These are phyloP conservation scores for Myiothlypis chrysogaster DNA, from an alignment of 2,797 vertebrate genomes.

Conservation along the genomic window DNA sequence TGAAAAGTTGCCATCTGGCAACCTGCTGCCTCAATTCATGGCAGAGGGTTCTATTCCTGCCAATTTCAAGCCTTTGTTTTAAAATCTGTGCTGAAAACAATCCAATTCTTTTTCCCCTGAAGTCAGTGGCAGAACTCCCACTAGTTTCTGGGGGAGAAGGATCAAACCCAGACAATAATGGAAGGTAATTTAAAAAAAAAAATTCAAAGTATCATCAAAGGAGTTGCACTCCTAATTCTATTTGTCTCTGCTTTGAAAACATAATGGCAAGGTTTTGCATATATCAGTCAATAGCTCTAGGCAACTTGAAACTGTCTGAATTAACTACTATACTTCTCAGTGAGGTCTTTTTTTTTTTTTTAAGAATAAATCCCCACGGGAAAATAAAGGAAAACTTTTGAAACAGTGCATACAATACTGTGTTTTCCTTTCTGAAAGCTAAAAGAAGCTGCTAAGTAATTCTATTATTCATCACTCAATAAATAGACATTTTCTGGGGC, in stretches of 20 bases:
- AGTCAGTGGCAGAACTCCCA: conserved; percentile 52
- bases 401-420: not conserved
- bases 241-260: conserved; percentile 51
- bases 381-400: conserved; percentile 33
- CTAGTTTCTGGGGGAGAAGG: conserved; percentile 23
- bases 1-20: conserved; percentile 61
- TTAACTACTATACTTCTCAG: conserved; percentile 12
- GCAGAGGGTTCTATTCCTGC: conserved; percentile 25
- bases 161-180: conserved; percentile 41
- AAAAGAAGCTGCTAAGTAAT: conserved; percentile 5
- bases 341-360: not conserved
- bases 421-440: conserved; percentile 9
- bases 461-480: conserved; percentile 26
- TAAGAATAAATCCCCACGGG: not conserved
- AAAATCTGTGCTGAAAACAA: conserved; percentile 56
- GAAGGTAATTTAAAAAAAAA: conserved; percentile 10
- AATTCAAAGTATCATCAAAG: conserved; percentile 52
- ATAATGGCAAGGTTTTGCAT: conserved; percentile 51
- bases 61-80: conserved; percentile 59
- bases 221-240: conserved; percentile 31
- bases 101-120: conserved; percentile 38
- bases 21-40: conserved; percentile 16
- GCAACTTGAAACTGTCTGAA: conserved; percentile 30
- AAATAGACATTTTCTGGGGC: conserved; percentile 10
- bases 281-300: conserved; percentile 42